Base-by-base conservation (phyloP, 92 coral and sea anemone genomes). In the Phenganax subtilis region DNA sequence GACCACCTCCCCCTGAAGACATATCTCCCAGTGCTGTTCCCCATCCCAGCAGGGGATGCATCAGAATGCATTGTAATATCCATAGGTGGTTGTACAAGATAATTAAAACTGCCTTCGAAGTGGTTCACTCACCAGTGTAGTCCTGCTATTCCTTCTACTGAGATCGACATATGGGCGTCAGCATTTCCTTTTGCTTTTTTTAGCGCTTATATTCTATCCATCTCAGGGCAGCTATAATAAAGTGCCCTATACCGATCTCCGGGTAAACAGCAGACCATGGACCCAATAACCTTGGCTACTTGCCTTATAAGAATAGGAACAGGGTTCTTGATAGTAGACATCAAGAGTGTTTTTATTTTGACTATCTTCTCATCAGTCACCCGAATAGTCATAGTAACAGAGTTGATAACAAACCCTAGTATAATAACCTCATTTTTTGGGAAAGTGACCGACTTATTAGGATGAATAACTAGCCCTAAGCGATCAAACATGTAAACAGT, bases 241-340 rank as follows among this genome's bases (percentile, higher is more conserved):
- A 88, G 82, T n/a, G 91, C 86, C 53, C 91, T 84, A 88, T 75
- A 76, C 60, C 75, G 86, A 53, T 76, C 86, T 20, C 89, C 86
- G 14, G 90, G 88, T 12, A 85, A 80, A 69, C 88, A 81, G 37
- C 85, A 86, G 57, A 88, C 89, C 15, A 88, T 81, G 66, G 61
- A 74, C 16, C 91, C 85, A 58, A 82, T 86, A 17, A 88, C 71
- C 67, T 88, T 87, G 54, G 89, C 89, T 55, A 88, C 74, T 75
- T 83, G 83, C 65, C 73, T 77, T 61, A 86, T 70, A 15, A 37
- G 12, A 15, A 64, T 64, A 64, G 27, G 1, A 6, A 16, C 37
- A 25, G 70, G 70, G 30, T 64, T 64, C 9, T 25, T 11, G 5
- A 64, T 64, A 64, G 30, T 44, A 7, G 70, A 7, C 4, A 64